A percentile compares a stretch with the other conserved stretches of the same genome.
phyloP scores from a whole-genome alignment of 2,797 vertebrate species.

The Anguilla pacifica region DNA sequence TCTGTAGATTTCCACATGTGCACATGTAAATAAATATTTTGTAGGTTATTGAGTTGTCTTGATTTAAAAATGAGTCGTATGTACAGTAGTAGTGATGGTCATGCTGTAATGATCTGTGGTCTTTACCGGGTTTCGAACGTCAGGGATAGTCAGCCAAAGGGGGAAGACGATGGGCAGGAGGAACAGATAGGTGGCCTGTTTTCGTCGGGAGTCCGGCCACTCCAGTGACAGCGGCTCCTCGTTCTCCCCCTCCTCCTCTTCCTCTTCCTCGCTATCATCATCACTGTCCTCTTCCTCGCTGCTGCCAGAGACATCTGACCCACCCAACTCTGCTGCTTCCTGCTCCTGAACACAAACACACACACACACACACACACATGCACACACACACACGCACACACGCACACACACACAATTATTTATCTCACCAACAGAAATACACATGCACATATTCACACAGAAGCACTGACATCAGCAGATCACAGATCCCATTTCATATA shows the following conservation, averaged over 20 bases:
- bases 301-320: constrained; percentile 60
- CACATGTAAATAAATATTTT: not conserved
- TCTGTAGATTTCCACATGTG: too few species aligned
- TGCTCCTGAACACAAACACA: constrained; percentile 50
- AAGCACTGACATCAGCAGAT: not conserved
- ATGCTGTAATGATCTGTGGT: not conserved
- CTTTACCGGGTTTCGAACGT: constrained; percentile 87
- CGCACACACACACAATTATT: too few species aligned
- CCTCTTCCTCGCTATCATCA: constrained; percentile 34
- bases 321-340: constrained; percentile 51
- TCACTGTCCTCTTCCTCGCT: constrained; percentile 57
- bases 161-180: constrained; percentile 91
- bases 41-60: not conserved
- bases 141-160: constrained; percentile 92
- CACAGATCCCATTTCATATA: not conserved
- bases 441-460: not conserved
- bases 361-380: not conserved
- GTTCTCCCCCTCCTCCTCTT: constrained; percentile 61
- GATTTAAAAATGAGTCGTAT: not conserved
- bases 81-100: not conserved
- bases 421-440: not conserved
- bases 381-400: too few species aligned
- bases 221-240: constrained; percentile 88
- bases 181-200: constrained; percentile 89
- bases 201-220: constrained; percentile 85